Percentiles rank a stretch among this genome's conserved stretches.
Evolutionary conservation across 2,888 invertebrate genomes (phyloP).

Genomic region (Nipponacmea schrenckii): DNA sequence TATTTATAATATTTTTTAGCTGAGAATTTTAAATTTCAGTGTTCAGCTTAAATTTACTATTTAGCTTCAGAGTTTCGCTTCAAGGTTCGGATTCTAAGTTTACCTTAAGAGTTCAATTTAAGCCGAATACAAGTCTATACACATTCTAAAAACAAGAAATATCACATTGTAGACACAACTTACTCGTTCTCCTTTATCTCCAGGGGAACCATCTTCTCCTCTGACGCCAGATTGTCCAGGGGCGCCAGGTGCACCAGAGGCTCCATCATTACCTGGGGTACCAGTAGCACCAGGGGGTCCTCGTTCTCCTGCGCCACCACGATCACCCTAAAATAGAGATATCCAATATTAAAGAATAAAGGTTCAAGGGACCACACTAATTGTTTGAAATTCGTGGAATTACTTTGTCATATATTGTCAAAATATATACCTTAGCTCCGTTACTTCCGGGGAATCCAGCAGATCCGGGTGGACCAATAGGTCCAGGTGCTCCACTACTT

Average conservation of each 20-base stretch:
- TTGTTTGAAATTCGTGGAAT: too few species aligned
- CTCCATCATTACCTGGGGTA: conserved; percentile 43
- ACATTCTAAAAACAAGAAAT: too few species aligned
- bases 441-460: conserved; percentile 53
- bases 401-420: not conserved
- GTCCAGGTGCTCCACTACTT: conserved; percentile 77
- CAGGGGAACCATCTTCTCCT: conserved; percentile 48
- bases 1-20: too few species aligned
- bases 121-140: too few species aligned
- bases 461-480: conserved; percentile 71
- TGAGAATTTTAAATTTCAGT: too few species aligned
- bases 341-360: not conserved
- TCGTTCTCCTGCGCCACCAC: conserved; percentile 44
- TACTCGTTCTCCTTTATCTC: conserved; percentile 49
- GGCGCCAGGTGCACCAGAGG: conserved; percentile 37
- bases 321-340: conserved; percentile 42
- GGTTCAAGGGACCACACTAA: too few species aligned
- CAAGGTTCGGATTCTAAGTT: too few species aligned
- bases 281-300: conserved; percentile 47
- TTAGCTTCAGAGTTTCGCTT: too few species aligned
- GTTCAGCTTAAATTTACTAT: too few species aligned
- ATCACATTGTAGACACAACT: not conserved
- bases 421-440: conserved; percentile 50
- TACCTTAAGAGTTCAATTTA: too few species aligned
- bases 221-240: conserved; percentile 36